phyloP scores from a whole-genome alignment of 2,888 invertebrate genomes.

The Cartodere bifasciata region DNA sequence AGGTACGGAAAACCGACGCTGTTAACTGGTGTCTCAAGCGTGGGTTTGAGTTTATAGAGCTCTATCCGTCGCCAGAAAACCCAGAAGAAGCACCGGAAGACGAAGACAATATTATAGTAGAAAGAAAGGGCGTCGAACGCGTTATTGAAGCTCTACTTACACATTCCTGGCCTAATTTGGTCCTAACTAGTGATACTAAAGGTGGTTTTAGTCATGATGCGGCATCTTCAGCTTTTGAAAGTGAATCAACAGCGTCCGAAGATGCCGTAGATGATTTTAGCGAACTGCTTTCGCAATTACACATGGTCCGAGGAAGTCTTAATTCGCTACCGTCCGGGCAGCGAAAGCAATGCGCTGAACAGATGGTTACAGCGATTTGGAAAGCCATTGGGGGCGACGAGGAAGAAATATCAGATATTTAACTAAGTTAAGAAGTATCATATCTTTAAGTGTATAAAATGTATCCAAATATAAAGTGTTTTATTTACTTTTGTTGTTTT shows the following conservation, averaged over 20 bases:
- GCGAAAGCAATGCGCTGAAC: constrained; percentile 55
- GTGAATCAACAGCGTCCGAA: constrained; percentile 14
- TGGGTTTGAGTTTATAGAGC: constrained; percentile 56
- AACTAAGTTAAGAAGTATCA: too few species aligned
- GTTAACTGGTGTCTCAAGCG: constrained; percentile 53
- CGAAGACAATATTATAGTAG: constrained; percentile 40
- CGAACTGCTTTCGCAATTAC: constrained; percentile 50
- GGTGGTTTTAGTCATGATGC: constrained; percentile 7
- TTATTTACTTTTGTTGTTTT: too few species aligned
- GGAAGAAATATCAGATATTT: constrained; percentile 46
- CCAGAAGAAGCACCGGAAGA: constrained; percentile 31
- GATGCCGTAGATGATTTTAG: constrained; percentile 41
- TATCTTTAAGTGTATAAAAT: too few species aligned
- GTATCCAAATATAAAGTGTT: too few species aligned
- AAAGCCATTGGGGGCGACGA: constrained; percentile 60
- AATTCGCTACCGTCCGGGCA: constrained; percentile 47
- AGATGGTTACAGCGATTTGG: constrained; percentile 62
- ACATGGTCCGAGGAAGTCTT: constrained; percentile 55
- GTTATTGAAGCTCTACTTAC: constrained; percentile 58
- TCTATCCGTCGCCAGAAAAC: constrained; percentile 35
- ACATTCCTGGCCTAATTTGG: constrained; percentile 59
- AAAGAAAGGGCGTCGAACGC: constrained; percentile 51
- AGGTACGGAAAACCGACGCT: constrained; percentile 33
- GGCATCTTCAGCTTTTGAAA: constrained; percentile 4
- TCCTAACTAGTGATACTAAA: constrained; percentile 41